Evolutionary conservation across 1,140 invertebrate genomes (phyloP).

Genomic region (Bradysia coprophila): DNA sequence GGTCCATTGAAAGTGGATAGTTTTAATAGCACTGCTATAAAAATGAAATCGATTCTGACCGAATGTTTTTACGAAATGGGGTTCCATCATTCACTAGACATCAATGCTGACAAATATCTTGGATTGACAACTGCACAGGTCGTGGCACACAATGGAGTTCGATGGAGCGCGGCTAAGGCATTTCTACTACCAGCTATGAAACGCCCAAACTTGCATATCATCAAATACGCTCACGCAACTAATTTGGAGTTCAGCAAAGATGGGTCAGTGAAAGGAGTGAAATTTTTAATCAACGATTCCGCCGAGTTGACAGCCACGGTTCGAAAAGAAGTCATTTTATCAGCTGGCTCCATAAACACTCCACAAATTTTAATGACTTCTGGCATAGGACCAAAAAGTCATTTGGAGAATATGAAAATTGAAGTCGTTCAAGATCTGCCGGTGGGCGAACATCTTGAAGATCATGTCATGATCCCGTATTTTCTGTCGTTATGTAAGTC

Average conservation of each 20-base stretch:
- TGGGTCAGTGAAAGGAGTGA: conserved; percentile 17
- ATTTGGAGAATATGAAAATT: conserved; percentile 32
- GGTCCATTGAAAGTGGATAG: background rate
- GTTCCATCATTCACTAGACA: conserved; percentile 43
- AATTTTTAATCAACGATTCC: conserved; percentile 24
- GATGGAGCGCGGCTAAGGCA: conserved; percentile 40
- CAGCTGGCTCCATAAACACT: conserved; percentile 46
- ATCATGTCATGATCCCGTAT: conserved; percentile 34
- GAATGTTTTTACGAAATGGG: conserved; percentile 69
- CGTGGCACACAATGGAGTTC: conserved; percentile 26
- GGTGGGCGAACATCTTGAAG: conserved; percentile 61
- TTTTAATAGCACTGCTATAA: conserved; percentile 31
- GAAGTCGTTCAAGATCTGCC: conserved; percentile 37
- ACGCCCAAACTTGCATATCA: conserved; percentile 45
- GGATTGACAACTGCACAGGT: conserved; percentile 21
- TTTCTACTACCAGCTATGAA: conserved; percentile 36
- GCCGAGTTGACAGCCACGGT: conserved; percentile 14
- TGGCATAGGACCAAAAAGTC: conserved; percentile 46
- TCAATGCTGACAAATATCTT: conserved; percentile 16
- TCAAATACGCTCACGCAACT: conserved; percentile 38
- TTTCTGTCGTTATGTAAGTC: conserved; percentile 22
- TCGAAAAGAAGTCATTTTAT: conserved; percentile 52
- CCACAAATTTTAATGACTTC: conserved; percentile 57
- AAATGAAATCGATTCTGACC: conserved; percentile 24
- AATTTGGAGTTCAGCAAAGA: conserved; percentile 33